phyloP scores from a whole-genome alignment of 2,888 invertebrate species.

The Crepidodera aurea region DNA sequence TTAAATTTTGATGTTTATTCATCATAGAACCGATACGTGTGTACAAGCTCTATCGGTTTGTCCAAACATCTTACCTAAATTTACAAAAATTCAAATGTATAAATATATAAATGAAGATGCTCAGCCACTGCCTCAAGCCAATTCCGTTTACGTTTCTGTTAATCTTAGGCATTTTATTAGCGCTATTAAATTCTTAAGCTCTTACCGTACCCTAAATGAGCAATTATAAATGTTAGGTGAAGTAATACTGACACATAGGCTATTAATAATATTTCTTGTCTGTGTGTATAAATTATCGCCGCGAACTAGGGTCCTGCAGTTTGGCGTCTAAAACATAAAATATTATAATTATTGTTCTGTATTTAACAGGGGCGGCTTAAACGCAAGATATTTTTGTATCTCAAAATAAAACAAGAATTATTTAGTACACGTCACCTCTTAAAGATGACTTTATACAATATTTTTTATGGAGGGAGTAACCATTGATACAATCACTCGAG shows the following conservation, averaged over 20 bases:
- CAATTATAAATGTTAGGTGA: slow-evolving; percentile 39
- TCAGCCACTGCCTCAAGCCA: slow-evolving; percentile 2
- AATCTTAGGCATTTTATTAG: slow-evolving; percentile 32
- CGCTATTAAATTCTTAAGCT: slow-evolving; percentile 32
- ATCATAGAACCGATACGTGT: too few relatives aligned
- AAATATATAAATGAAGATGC: too few relatives aligned
- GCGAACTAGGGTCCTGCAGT: slow-evolving; percentile 31
- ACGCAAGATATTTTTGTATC: too few relatives aligned
- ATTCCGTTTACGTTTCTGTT: slow-evolving; percentile 16
- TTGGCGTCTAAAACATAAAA: slow-evolving; percentile 34
- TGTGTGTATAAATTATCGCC: slow-evolving; percentile 35
- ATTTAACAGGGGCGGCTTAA: slow-evolving; percentile 10
- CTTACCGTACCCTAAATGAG: slow-evolving; percentile 35
- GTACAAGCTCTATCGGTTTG: too few relatives aligned
- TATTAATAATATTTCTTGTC: slow-evolving; percentile 36
- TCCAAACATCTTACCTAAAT: too few relatives aligned
- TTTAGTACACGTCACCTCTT: too few relatives aligned
- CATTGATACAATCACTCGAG: too few relatives aligned
- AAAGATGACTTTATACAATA: too few relatives aligned
- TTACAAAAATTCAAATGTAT: too few relatives aligned
- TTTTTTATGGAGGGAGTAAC: too few relatives aligned
- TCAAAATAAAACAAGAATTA: too few relatives aligned
- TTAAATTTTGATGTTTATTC: too few relatives aligned
- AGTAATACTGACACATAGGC: slow-evolving; percentile 37
- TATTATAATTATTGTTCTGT: slow-evolving; percentile 36